phyloP scores from a whole-genome alignment of 2,113 vertebrate species.

The Ammodytes dubius region DNA sequence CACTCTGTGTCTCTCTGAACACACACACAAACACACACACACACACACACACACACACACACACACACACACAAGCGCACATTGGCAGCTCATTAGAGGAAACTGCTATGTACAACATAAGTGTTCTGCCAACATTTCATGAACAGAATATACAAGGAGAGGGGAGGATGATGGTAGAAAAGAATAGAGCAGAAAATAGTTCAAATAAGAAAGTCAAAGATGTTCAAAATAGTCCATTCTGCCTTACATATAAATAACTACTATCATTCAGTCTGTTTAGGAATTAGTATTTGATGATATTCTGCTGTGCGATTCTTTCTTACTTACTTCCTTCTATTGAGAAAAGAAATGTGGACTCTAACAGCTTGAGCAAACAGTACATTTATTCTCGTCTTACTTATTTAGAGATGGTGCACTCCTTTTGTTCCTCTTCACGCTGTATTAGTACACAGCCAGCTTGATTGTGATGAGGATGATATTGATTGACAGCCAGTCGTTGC shows the following conservation, averaged over 20 bases:
- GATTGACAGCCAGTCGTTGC: constrained; percentile 53
- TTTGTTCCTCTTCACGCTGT: neutral
- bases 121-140: constrained; percentile 64
- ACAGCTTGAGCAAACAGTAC: neutral
- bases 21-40: constrained; percentile 30
- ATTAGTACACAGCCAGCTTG: constrained; percentile 31
- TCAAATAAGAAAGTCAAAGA: neutral
- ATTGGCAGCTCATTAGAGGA: constrained; percentile 73
- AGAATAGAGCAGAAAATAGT: neutral
- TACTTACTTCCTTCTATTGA: neutral
- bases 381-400: neutral
- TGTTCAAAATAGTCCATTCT: neutral
- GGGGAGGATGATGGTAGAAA: neutral
- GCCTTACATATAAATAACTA: neutral
- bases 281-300: neutral
- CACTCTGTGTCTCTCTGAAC: constrained; percentile 22
- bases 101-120: constrained; percentile 48
- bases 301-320: too few species aligned
- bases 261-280: neutral
- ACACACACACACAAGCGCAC: constrained; percentile 26
- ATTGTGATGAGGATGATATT: constrained; percentile 31
- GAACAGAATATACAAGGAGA: constrained; percentile 45
- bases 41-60: constrained; percentile 30
- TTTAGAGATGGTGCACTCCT: neutral
- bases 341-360: neutral